Evolutionary conservation across 2,888 invertebrate genomes (phyloP).

Genomic region (Pachymerium ferrugineum): DNA sequence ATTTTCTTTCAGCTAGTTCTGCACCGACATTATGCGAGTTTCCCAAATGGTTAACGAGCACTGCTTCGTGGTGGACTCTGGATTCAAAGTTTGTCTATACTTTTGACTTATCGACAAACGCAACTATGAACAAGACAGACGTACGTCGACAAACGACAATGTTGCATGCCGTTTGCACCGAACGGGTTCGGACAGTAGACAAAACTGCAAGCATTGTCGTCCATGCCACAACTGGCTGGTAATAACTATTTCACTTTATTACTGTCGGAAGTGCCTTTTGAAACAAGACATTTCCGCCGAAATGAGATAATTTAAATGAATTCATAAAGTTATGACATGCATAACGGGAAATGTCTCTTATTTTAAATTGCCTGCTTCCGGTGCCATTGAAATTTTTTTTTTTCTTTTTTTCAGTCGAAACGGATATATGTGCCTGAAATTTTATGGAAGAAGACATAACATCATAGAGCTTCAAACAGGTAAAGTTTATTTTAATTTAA

Average conservation of each 20-base stretch:
- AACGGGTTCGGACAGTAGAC: slow-evolving; percentile 7
- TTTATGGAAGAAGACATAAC: slow-evolving; percentile 63
- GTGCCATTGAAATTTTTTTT: neutral
- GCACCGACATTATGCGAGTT: slow-evolving; percentile 34
- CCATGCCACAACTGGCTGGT: slow-evolving; percentile 36
- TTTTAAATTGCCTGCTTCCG: too few relatives aligned
- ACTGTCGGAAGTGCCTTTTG: too few relatives aligned
- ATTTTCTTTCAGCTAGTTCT: slow-evolving; percentile 32
- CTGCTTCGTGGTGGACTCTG: slow-evolving; percentile 34
- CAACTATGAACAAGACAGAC: slow-evolving; percentile 35
- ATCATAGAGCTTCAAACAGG: slow-evolving; percentile 53
- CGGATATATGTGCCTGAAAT: slow-evolving; percentile 70
- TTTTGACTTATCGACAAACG: slow-evolving; percentile 34
- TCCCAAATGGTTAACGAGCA: slow-evolving; percentile 35
- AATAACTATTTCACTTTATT: neutral
- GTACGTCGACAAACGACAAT: neutral
- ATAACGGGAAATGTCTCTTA: too few relatives aligned
- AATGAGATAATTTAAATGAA: too few relatives aligned
- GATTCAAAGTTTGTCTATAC: slow-evolving; percentile 33
- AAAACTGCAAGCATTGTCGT: slow-evolving; percentile 32
- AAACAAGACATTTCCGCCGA: neutral
- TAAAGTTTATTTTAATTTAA: neutral
- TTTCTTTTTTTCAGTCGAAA: slow-evolving; percentile 60
- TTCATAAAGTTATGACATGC: too few relatives aligned
- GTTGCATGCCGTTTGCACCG: slow-evolving; percentile 28